A percentile compares a stretch with the other conserved stretches of the same genome.
These are phyloP conservation scores for Aeoliscus strigatus DNA, from an alignment of 2,797 vertebrate species.

Conservation along the genomic window DNA sequence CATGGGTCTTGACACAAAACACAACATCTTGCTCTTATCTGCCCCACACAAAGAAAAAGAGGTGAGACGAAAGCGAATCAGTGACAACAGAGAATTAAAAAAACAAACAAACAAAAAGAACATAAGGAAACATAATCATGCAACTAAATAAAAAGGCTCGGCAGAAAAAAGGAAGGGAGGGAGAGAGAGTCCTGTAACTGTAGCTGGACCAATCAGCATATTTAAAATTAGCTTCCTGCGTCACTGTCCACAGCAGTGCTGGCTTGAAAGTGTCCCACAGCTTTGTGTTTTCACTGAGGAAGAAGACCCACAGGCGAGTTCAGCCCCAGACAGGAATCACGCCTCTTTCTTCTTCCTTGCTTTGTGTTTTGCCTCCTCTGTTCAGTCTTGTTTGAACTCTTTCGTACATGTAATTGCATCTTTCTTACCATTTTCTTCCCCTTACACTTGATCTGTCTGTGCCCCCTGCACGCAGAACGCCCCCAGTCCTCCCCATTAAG, in stretches of 20 bases:
- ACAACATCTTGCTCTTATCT: slow-evolving; percentile 38
- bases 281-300: slow-evolving; percentile 23
- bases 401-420: slow-evolving; percentile 6
- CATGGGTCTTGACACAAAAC: slow-evolving; percentile 34
- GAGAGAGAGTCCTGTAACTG: slow-evolving; percentile 13
- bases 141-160: slow-evolving; percentile 1
- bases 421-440: slow-evolving; percentile 1
- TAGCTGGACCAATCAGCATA: slow-evolving; percentile 43
- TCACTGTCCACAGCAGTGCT: slow-evolving; percentile 37
- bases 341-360: neutral
- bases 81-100: neutral
- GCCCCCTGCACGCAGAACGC: slow-evolving; percentile 9
- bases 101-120: neutral
- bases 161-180: neutral
- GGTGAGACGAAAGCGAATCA: neutral
- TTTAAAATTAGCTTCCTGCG: slow-evolving; percentile 52
- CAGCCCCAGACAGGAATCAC: slow-evolving; percentile 13
- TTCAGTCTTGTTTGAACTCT: slow-evolving; percentile 14
- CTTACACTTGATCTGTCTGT: slow-evolving; percentile 3
- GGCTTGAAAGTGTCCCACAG: slow-evolving; percentile 16
- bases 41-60: slow-evolving; percentile 18
- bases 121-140: neutral
- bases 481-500: slow-evolving; percentile 44
- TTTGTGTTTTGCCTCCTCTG: slow-evolving; percentile 4
- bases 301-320: slow-evolving; percentile 14